phyloP scores from a whole-genome alignment of 2,113 vertebrate species.

The Menura novaehollandiae region DNA sequence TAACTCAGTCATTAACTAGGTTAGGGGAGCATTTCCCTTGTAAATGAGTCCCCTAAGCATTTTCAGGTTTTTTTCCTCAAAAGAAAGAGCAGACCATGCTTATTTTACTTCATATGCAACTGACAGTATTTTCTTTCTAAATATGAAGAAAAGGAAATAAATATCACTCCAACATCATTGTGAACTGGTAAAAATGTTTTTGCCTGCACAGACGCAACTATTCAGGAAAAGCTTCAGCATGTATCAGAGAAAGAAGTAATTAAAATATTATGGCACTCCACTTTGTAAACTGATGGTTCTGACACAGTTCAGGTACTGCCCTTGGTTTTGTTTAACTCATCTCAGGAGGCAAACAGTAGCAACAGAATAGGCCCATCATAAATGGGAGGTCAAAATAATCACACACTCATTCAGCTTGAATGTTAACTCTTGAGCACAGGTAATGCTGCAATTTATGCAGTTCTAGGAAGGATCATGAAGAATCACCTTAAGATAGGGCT shows the following conservation, averaged over 20 bases:
- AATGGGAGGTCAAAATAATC: neutral
- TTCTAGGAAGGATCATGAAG: neutral
- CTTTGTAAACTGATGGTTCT: neutral
- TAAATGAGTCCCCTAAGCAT: conserved; percentile 35
- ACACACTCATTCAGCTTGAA: neutral
- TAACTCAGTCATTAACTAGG: conserved; percentile 54
- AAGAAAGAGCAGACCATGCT: neutral
- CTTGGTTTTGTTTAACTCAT: neutral
- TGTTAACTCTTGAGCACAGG: neutral
- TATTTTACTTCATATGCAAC: neutral
- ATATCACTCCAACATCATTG: neutral
- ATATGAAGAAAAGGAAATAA: neutral
- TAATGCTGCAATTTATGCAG: neutral
- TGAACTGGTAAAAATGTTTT: neutral
- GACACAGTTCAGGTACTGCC: neutral
- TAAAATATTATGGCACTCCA: neutral
- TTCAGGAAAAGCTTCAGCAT: neutral
- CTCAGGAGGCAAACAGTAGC: neutral
- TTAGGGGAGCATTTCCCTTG: conserved; percentile 40
- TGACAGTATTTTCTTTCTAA: neutral
- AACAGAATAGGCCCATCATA: neutral
- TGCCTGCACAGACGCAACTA: neutral
- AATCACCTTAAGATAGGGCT: neutral
- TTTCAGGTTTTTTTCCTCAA: neutral
- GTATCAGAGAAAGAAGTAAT: neutral